Evolutionary conservation across 2,113 vertebrate genomes (phyloP), one percentile per base, ranked within the genome.

Genomic region (Rhinichthys klamathensis): DNA sequence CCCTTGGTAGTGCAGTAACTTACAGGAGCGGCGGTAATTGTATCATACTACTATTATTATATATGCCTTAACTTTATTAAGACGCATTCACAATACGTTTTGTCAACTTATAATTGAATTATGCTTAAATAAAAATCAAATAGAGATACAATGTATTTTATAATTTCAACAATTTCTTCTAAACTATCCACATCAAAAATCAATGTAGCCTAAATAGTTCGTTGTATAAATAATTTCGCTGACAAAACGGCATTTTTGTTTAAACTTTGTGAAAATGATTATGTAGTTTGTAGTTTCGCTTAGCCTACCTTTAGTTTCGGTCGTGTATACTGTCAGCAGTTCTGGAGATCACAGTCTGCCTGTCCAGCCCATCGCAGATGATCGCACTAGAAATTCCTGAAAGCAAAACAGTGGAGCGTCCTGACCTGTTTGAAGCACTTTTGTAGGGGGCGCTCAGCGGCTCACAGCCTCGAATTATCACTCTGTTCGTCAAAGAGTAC

Each of bases 231-330:
- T 35, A 35, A 35, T 21, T 41, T n/a, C 4, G 35, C 67, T 32
- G 8, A 23, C 11, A 41, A 70, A 58, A 54, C 74, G 32, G 2
- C 11, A 23, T 4, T 23, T 56, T 23, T 13, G 27, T n/a, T 13
- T 8, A 38, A 9, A n/a, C 10, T 0, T 77, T 56, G 30, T 56
- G 3, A 13, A 38, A 23, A 56, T 77, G 8, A 30, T 51, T 21
- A 49, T n/a, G 27, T 80, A 63, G 56, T 63, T 63, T 25, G 11
- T 41, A n/a, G 27, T 56, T 56, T 58, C 51, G 21, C 8, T 61
- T 79, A 60, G 21, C 15, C 41, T 79, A 60, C 76, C 76, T 79
- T 75, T 63, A 80, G 78, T 80, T 63, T 80, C 78, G 58, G 3
- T 61, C 32, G n/a, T 30, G 8, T 63, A 13, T 5, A 76, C 44